Evolutionary conservation across 2,797 vertebrate genomes (phyloP).

Genomic region (Mallotus villosus): DNA sequence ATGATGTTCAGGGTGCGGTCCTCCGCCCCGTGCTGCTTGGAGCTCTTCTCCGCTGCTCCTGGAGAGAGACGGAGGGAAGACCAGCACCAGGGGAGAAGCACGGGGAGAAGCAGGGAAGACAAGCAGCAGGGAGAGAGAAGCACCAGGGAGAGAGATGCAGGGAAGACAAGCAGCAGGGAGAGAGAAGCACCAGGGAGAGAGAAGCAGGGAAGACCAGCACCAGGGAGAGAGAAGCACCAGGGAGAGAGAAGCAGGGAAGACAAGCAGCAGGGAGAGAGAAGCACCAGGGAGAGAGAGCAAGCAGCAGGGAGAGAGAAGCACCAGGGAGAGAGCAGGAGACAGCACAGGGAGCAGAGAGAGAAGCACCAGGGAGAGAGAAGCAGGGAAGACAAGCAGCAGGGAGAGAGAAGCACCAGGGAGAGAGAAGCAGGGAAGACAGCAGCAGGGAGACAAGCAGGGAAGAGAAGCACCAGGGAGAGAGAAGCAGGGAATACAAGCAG

Average conservation of each 20-base stretch:
- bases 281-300: no score
- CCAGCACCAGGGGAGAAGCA: background rate
- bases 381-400: background rate
- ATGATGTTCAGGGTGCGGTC: constrained; percentile 98
- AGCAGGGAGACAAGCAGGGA: background rate
- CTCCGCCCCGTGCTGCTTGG: constrained; percentile 95
- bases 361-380: background rate
- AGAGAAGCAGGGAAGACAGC: background rate
- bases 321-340: no score
- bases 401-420: background rate
- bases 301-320: no score
- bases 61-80: constrained; percentile 7
- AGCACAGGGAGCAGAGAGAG: no score
- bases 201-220: no score
- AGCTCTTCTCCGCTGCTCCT: constrained; percentile 97
- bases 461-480: background rate
- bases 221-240: background rate
- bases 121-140: background rate
- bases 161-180: background rate
- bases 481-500: background rate
- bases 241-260: background rate
- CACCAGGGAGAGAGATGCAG: background rate
- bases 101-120: background rate
- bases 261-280: no score
- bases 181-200: background rate